Base-by-base conservation (phyloP, 2,888 invertebrate species). In the Eurytoma californica region DNA sequence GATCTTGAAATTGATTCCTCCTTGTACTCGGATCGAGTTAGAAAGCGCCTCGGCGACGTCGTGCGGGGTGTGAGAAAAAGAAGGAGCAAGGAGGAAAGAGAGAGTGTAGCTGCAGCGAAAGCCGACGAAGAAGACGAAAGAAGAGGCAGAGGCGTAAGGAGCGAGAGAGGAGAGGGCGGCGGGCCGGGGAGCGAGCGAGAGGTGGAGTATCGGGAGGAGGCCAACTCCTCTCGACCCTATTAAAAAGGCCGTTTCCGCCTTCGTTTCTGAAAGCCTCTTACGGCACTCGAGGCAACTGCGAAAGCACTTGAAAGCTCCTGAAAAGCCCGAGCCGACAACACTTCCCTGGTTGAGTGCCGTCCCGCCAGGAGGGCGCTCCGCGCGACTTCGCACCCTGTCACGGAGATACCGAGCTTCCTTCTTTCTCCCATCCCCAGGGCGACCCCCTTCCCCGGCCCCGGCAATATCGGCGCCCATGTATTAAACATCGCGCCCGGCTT, bases 221-320 rank as follows among this genome's bases (percentile, higher is more conserved):
- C 85, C 85, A 85, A 85, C 86, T 87, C 87, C 86, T 87, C 86
- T 87, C 86, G 88, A 88, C 87, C 88, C 89, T 90, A 90, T 90
- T 90, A 90, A 90, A 90, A 90, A 90, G 88, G 88, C 89, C 88
- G 89, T 90, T 89, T 90, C 89, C 89, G 88, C 89, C 88, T 89
- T 87, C 89, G 87, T 89, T 89, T 89, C 89, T 89, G 88, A 89
- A 90, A 90, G 89, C 89, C 89, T 90, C 90, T 90, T 89, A 90
- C 87, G 87, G 88, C 88, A 89, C 90, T 90, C 89, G 89, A 89
- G 89, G 89, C 89, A 90, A 89, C 90, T 89, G 90, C 87, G 87
- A 89, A 90, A 89, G 90, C 89, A 90, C 89, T 90, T 90, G 90
- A 90, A 90, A 90, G 90, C 90, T 89, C 89, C 88, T 89, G 90